Evolutionary conservation across 1,140 invertebrate genomes (phyloP).

Genomic region (Heliconius hermathena): DNA sequence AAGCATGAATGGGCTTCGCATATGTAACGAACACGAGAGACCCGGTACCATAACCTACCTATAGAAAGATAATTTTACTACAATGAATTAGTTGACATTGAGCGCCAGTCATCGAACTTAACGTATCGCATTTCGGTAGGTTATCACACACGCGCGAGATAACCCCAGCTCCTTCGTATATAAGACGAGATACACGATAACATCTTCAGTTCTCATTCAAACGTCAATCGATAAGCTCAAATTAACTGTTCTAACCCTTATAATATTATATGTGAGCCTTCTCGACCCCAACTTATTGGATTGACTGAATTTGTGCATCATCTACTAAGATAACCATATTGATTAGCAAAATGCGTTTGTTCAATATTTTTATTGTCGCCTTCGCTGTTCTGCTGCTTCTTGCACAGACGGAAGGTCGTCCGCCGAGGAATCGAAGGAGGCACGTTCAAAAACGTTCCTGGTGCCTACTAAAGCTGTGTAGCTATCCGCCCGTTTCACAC

Average conservation of each 20-base stretch:
- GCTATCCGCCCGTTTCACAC: slow-evolving; percentile 46
- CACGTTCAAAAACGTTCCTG: slow-evolving; percentile 55
- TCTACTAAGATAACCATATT: not conserved
- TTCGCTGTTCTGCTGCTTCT: slow-evolving; percentile 46
- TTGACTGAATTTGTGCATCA: not conserved
- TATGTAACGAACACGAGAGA: slow-evolving; percentile 12
- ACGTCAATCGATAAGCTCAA: slow-evolving; percentile 52
- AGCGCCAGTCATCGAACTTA: slow-evolving; percentile 70
- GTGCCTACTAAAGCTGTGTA: slow-evolving; percentile 66
- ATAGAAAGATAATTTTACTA: slow-evolving; percentile 71
- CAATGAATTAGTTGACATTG: slow-evolving; percentile 66
- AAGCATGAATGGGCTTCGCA: slow-evolving; percentile 26
- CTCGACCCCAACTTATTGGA: slow-evolving; percentile 18
- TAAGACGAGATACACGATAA: slow-evolving; percentile 53
- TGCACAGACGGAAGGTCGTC: slow-evolving; percentile 45
- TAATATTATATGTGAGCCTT: slow-evolving; percentile 27
- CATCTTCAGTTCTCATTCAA: slow-evolving; percentile 60
- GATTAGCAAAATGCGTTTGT: slow-evolving; percentile 57
- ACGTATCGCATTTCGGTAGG: slow-evolving; percentile 63
- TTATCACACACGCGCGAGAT: slow-evolving; percentile 73
- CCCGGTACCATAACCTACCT: slow-evolving; percentile 51
- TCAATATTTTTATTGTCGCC: slow-evolving; percentile 46
- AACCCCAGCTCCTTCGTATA: slow-evolving; percentile 60
- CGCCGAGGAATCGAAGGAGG: slow-evolving; percentile 37
- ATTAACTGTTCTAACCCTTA: slow-evolving; percentile 33